Percentiles rank a stretch among this genome's conserved stretches.
Conservation (phyloP, 2,113 vertebrate genomes). For the Vimba vimba region DNA sequence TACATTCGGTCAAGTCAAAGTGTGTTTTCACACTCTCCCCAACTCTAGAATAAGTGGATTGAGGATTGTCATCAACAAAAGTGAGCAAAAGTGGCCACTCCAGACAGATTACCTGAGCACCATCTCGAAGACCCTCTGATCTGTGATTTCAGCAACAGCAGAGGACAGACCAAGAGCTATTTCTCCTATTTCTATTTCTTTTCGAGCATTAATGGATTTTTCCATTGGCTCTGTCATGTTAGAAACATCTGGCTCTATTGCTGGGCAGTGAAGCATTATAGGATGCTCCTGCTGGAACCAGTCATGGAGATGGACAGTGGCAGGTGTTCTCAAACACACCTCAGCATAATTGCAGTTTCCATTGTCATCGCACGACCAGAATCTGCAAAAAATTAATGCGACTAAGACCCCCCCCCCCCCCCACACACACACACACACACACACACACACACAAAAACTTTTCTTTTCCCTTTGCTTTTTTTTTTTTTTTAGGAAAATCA, state of each 20-base stretch:
- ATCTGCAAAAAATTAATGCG: conserved; percentile 48
- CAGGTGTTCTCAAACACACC: conserved; percentile 56
- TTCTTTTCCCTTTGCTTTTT: background rate
- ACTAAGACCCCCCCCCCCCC: conserved; percentile 36
- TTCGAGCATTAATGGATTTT: conserved; percentile 41
- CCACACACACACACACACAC: too few relatives aligned
- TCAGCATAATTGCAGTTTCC: conserved; percentile 39
- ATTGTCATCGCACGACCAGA: conserved; percentile 56
- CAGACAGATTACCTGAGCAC: conserved; percentile 45
- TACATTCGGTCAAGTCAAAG: conserved; percentile 45
- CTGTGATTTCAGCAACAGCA: conserved; percentile 16
- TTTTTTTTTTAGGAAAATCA: conserved; percentile 53
- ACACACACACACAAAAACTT: background rate
- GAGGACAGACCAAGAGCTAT: conserved; percentile 1
- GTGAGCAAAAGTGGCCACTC: conserved; percentile 47
- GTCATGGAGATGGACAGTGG: conserved; percentile 37
- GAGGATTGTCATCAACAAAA: conserved; percentile 33
- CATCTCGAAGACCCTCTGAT: conserved; percentile 38
- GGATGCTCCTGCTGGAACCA: conserved; percentile 39
- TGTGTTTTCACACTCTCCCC: conserved; percentile 44
- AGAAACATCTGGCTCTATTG: conserved; percentile 56
- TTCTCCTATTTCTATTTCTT: conserved; percentile 9
- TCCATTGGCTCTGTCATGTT: conserved; percentile 38
- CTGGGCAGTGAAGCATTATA: conserved; percentile 51
- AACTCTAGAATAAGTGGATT: conserved; percentile 32